A percentile compares a stretch with the other conserved stretches of the same genome.
phyloP scores from a whole-genome alignment of 2,113 vertebrate species.

The Arenaria interpres region DNA sequence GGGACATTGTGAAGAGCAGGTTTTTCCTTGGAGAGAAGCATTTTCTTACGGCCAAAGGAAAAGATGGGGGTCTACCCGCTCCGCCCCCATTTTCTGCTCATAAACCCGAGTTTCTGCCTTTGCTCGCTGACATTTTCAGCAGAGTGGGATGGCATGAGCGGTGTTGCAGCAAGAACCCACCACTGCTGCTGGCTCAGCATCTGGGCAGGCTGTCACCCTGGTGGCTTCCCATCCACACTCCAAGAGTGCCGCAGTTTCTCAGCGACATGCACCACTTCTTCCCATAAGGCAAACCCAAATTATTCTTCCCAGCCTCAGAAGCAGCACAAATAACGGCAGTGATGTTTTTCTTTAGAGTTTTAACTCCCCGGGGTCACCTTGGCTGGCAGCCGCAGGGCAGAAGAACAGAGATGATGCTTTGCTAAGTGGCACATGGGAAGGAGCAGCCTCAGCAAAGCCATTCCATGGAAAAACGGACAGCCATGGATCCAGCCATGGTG shows the following conservation, averaged over 20 bases:
- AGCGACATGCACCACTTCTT: neutral
- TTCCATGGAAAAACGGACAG: neutral
- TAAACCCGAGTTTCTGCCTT: neutral
- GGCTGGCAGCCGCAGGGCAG: neutral
- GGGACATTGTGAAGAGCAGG: neutral
- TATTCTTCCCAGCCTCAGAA: neutral
- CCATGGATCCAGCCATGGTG: neutral
- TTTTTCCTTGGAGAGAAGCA: neutral
- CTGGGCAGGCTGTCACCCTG: neutral
- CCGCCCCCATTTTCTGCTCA: neutral
- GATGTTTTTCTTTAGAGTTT: neutral
- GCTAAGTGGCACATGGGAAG: neutral
- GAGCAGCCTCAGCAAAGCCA: neutral
- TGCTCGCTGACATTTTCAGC: neutral
- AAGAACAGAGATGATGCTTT: neutral
- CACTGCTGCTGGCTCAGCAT: neutral
- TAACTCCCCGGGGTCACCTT: rapidly evolving
- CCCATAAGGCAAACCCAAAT: neutral
- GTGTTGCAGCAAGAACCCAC: neutral
- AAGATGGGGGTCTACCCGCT: neutral
- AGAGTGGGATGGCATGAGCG: rapidly evolving
- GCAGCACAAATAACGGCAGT: neutral
- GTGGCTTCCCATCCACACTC: neutral
- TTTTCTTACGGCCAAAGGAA: neutral
- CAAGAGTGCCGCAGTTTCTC: neutral